Evolutionary conservation across 2,888 invertebrate species (phyloP).

Genomic region (Spodoptera littoralis): DNA sequence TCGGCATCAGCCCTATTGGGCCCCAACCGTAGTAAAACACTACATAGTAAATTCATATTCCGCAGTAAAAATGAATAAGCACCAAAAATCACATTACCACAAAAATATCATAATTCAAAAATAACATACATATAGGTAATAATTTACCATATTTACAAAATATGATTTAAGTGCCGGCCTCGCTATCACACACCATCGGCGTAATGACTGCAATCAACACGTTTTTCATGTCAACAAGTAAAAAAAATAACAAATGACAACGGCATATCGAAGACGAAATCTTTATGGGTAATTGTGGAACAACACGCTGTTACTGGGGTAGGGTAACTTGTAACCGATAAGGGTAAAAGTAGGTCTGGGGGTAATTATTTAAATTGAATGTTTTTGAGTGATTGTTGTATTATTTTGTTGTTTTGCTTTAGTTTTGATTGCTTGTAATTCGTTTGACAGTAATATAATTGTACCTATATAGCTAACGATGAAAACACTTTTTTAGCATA

Average conservation of each 20-base stretch:
- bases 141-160: conserved; percentile 57
- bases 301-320: conserved; percentile 40
- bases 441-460: no score
- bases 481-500: no score
- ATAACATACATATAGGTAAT: conserved; percentile 15
- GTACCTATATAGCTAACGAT: no score
- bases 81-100: conserved; percentile 1
- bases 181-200: conserved; percentile 75
- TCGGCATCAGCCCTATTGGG: no score
- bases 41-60: no score
- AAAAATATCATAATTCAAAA: conserved; percentile 14
- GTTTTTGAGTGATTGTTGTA: conserved; percentile 24
- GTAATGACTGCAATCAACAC: conserved; percentile 80
- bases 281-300: conserved; percentile 72
- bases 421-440: no score
- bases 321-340: conserved; percentile 45
- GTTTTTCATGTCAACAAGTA: conserved; percentile 79
- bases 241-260: conserved; percentile 82
- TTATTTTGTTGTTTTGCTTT: conserved; percentile 2
- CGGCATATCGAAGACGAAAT: conserved; percentile 70
- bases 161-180: conserved; percentile 59
- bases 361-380: conserved; percentile 42
- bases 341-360: conserved; percentile 29
- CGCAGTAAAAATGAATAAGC: no score
- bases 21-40: no score